Evolutionary conservation across 1,140 invertebrate genomes (phyloP).

Genomic region (Helicoverpa zea): DNA sequence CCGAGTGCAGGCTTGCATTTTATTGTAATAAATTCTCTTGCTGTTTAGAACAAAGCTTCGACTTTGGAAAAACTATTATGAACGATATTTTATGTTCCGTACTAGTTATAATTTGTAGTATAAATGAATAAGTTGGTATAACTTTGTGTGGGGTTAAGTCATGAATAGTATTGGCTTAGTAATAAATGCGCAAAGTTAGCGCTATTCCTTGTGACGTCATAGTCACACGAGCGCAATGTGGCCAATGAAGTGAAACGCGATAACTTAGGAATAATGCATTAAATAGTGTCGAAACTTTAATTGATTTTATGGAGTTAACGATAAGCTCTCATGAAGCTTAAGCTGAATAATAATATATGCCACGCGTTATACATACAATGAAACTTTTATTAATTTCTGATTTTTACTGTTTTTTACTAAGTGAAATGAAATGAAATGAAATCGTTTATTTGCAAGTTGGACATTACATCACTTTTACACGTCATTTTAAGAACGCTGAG

Average conservation of each 20-base stretch:
- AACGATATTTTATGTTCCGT: slow-evolving; percentile 35
- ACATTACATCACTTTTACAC: no score
- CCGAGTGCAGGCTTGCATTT: slow-evolving; percentile 55
- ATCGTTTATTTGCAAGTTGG: no score
- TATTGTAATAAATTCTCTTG: slow-evolving; percentile 50
- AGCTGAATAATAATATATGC: no score
- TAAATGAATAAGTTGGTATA: slow-evolving; percentile 11
- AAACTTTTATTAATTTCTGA: no score
- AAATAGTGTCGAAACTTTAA: neutral
- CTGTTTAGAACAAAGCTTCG: slow-evolving; percentile 45
- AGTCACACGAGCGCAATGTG: neutral
- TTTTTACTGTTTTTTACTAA: no score
- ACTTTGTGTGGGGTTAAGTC: neutral
- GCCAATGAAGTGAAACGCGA: neutral
- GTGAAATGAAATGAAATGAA: no score
- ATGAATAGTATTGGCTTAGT: neutral
- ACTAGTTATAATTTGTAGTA: slow-evolving; percentile 20
- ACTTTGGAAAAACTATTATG: slow-evolving; percentile 44
- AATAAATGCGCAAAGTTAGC: no score
- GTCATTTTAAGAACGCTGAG: no score
- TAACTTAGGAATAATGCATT: neutral
- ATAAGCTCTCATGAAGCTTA: neutral
- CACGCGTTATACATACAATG: no score
- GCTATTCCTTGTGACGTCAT: neutral
- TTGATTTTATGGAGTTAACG: neutral